These are phyloP conservation scores for Xenopus borealis DNA, from an alignment of 2,113 vertebrate genomes.

Conservation along the genomic window DNA sequence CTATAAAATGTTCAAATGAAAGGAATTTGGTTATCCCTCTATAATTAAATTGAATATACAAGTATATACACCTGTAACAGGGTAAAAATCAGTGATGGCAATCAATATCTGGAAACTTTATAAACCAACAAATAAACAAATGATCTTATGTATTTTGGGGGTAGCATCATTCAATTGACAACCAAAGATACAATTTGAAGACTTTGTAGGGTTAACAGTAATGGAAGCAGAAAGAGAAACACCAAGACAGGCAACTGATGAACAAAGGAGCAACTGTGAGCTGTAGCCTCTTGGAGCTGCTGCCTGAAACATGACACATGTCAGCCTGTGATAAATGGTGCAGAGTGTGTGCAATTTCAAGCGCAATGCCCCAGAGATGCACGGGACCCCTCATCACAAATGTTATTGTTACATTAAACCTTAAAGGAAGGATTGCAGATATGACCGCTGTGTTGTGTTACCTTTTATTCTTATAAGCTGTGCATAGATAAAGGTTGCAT, in stretches of 20 bases:
- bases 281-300: slow-evolving; percentile 95
- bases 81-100: too few species aligned
- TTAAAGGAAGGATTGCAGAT: slow-evolving; percentile 83
- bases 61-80: too few species aligned
- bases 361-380: slow-evolving; percentile 99
- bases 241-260: slow-evolving; percentile 82
- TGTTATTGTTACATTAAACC: slow-evolving; percentile 99
- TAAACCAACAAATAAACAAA: too few species aligned
- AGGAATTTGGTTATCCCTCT: too few species aligned
- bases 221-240: slow-evolving; percentile 39
- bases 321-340: slow-evolving; percentile 99
- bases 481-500: slow-evolving; percentile 49
- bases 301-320: slow-evolving; percentile 99
- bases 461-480: slow-evolving; percentile 46
- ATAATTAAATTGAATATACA: too few species aligned
- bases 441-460: background rate
- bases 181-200: slow-evolving; percentile 5
- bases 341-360: slow-evolving; percentile 98
- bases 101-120: too few species aligned
- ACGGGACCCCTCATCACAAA: slow-evolving; percentile 95
- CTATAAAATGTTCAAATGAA: too few species aligned
- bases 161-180: background rate
- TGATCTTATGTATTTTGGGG: too few species aligned
- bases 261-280: slow-evolving; percentile 98
- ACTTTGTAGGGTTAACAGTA: slow-evolving; percentile 34